A percentile compares a stretch with the other conserved stretches of the same genome.
Evolutionary conservation across 2,797 vertebrate species (phyloP).

Genomic region (Erithacus rubecula): DNA sequence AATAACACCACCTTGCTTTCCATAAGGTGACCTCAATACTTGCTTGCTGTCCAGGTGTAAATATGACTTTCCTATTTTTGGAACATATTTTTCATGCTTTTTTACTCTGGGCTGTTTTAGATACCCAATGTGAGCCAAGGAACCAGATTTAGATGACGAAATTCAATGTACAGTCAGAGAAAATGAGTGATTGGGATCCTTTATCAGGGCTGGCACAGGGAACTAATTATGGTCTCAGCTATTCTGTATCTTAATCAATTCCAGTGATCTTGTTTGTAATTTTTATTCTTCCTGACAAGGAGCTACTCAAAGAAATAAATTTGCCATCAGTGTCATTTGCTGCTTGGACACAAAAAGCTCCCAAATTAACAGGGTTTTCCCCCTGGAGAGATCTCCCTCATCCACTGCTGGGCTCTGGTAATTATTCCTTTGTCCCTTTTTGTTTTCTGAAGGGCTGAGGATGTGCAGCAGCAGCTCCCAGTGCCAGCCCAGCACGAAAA

Average conservation of each 20-base stretch:
- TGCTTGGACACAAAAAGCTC: slow-evolving; percentile 10
- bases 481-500: neutral
- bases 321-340: neutral
- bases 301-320: slow-evolving; percentile 22
- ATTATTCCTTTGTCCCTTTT: neutral
- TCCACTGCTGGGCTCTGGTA: neutral
- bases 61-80: neutral
- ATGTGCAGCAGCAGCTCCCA: neutral
- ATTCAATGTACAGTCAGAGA: neutral
- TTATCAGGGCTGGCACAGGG: neutral
- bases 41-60: neutral
- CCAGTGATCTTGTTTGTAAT: neutral
- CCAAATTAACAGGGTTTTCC: neutral
- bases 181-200: neutral
- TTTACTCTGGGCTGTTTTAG: neutral
- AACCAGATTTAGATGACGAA: neutral
- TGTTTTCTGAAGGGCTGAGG: neutral
- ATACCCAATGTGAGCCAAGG: neutral
- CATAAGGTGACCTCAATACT: neutral
- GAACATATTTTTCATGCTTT: neutral
- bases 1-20: neutral
- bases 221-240: neutral
- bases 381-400: neutral
- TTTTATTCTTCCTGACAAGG: slow-evolving; percentile 13
- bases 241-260: neutral